Evolutionary conservation across 92 coral and sea anemone genomes (phyloP).

Genomic region (Epizoanthus ramosus): DNA sequence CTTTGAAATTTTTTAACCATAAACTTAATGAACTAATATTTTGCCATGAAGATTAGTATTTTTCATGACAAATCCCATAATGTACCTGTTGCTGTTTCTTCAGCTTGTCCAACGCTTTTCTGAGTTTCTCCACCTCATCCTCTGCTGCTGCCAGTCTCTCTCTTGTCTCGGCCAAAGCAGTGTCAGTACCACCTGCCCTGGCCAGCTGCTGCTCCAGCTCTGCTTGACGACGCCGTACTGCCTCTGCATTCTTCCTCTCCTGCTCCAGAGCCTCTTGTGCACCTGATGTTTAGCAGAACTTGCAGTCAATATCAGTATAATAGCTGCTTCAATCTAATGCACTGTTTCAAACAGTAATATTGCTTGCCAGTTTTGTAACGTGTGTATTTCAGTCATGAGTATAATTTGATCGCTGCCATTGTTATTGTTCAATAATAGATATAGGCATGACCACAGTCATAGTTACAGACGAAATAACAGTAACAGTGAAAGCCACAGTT

Average conservation of each 20-base stretch:
- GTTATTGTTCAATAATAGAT: too few species aligned
- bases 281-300: conserved; percentile 26
- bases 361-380: too few species aligned
- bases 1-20: too few species aligned
- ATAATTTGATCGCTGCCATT: too few species aligned
- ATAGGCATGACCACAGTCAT: too few species aligned
- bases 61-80: neutral
- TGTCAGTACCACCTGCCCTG: conserved; percentile 68
- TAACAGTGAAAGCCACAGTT: too few species aligned
- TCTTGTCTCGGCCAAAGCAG: conserved; percentile 75
- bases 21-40: too few species aligned
- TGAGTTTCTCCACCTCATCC: conserved; percentile 76
- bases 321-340: neutral
- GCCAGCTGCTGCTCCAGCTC: conserved; percentile 68
- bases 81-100: conserved; percentile 88
- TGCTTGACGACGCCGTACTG: conserved; percentile 68
- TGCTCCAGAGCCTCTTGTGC: conserved; percentile 78
- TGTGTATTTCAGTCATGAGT: too few species aligned
- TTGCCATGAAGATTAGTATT: too few species aligned
- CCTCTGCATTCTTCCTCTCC: conserved; percentile 66
- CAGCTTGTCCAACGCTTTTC: conserved; percentile 74
- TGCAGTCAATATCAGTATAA: neutral
- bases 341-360: too few species aligned
- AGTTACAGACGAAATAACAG: too few species aligned
- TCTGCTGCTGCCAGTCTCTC: conserved; percentile 77